Conservation (phyloP, 2,888 invertebrate genomes). For the Macrophya annulata region DNA sequence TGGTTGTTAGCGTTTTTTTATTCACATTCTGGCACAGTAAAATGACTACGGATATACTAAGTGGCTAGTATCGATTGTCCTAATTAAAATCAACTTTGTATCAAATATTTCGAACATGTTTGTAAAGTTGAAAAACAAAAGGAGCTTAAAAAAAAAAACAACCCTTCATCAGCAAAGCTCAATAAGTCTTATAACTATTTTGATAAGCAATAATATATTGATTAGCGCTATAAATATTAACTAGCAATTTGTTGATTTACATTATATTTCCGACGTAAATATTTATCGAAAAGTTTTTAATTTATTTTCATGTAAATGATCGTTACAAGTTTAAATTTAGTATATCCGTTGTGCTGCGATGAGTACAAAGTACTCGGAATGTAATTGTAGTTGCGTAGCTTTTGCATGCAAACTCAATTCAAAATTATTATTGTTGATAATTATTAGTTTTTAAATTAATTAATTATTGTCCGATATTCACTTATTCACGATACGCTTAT, state of each 20-base stretch:
- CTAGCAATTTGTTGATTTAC: background rate
- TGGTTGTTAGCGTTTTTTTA: slow-evolving; percentile 69
- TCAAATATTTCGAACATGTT: background rate
- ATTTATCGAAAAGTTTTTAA: background rate
- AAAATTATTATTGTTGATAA: slow-evolving; percentile 48
- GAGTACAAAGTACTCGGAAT: slow-evolving; percentile 56
- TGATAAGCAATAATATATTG: slow-evolving; percentile 16
- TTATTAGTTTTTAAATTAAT: slow-evolving; percentile 37
- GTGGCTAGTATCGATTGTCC: background rate
- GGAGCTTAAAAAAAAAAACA: background rate
- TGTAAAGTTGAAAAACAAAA: too few relatives aligned
- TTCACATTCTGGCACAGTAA: slow-evolving; percentile 48
- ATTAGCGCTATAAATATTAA: background rate
- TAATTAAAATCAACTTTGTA: background rate
- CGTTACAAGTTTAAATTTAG: background rate
- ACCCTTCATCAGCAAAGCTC: background rate
- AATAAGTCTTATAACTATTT: background rate
- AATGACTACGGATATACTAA: slow-evolving; percentile 6
- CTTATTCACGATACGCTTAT: background rate
- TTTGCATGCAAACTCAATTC: slow-evolving; percentile 70
- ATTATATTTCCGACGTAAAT: background rate
- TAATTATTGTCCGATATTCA: background rate
- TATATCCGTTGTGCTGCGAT: slow-evolving; percentile 11
- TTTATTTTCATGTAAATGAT: background rate
- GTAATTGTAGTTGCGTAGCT: slow-evolving; percentile 69